Conservation (phyloP, 2,113 vertebrate genomes). For the Coryphaenoides rupestris region DNA sequence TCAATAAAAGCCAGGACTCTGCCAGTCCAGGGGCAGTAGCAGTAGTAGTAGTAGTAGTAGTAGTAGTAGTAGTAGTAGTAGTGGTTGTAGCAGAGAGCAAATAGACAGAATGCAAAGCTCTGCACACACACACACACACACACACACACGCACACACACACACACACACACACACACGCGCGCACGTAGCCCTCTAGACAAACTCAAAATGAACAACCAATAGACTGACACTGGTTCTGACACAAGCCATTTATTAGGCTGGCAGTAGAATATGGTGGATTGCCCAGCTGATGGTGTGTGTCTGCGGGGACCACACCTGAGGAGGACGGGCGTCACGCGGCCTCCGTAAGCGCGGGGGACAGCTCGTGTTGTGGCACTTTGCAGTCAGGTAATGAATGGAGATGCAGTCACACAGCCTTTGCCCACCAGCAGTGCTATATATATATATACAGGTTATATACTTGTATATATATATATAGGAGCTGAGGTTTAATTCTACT, state of each 20-base stretch:
- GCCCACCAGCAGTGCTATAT: background rate
- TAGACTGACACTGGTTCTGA: slow-evolving; percentile 91
- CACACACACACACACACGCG: slow-evolving; percentile 53
- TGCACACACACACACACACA: slow-evolving; percentile 20
- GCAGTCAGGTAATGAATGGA: background rate
- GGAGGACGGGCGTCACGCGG: slow-evolving; percentile 22
- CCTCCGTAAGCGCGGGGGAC: background rate
- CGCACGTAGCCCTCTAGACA: slow-evolving; percentile 71
- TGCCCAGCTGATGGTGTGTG: slow-evolving; percentile 67
- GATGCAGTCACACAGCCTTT: too few relatives aligned
- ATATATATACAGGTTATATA: background rate
- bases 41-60: too few relatives aligned
- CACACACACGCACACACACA: slow-evolving; percentile 13
- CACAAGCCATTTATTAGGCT: slow-evolving; percentile 94
- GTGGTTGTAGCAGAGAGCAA: slow-evolving; percentile 6
- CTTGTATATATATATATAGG: too few relatives aligned
- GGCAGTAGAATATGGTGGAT: slow-evolving; percentile 60
- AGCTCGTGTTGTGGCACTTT: slow-evolving; percentile 6
- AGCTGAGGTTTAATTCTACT: too few relatives aligned
- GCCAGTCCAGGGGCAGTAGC: slow-evolving; percentile 59
- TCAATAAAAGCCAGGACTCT: slow-evolving; percentile 88
- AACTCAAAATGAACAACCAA: slow-evolving; percentile 92
- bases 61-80: too few relatives aligned
- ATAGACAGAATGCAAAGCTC: slow-evolving; percentile 59
- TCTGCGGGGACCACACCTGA: slow-evolving; percentile 62